These are phyloP conservation scores for Ethmia dodecea DNA, from an alignment of 2,888 invertebrate genomes.

Conservation along the genomic window DNA sequence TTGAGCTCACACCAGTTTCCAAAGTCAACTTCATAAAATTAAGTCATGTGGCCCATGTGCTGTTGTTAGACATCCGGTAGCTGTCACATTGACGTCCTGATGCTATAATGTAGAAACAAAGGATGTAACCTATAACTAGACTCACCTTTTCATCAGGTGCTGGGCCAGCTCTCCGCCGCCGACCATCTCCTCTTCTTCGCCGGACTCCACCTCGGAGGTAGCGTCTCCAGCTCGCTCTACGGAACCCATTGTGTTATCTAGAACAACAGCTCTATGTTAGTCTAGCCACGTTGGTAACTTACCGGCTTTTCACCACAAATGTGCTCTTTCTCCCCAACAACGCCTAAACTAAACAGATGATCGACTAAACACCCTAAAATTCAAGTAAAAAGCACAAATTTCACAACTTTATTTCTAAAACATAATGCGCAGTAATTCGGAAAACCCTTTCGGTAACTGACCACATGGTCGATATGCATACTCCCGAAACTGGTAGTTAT, in stretches of 20 bases:
- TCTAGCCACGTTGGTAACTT: conserved; percentile 59
- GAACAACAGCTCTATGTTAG: conserved; percentile 39
- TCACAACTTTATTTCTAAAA: conserved; percentile 39
- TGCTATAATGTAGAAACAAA: background rate
- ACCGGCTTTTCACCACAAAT: conserved; percentile 37
- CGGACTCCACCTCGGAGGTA: conserved; percentile 81
- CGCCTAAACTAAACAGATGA: conserved; percentile 15
- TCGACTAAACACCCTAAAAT: conserved; percentile 14
- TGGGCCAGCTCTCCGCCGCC: conserved; percentile 70
- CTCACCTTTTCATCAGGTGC: conserved; percentile 64
- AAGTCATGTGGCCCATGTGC: no score
- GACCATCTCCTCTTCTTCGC: conserved; percentile 79
- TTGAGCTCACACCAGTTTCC: no score
- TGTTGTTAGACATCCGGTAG: no score
- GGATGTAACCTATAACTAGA: conserved; percentile 22
- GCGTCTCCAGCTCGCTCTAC: conserved; percentile 82
- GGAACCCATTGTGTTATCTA: conserved; percentile 77
- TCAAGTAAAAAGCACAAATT: conserved; percentile 18
- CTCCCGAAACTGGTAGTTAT: conserved; percentile 22
- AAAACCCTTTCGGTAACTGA: conserved; percentile 45
- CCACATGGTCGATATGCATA: conserved; percentile 59
- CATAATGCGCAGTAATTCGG: conserved; percentile 67
- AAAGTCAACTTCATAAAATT: no score
- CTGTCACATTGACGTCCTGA: no score
- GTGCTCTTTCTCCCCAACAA: conserved; percentile 9